Base-by-base conservation (phyloP, 2,113 vertebrate species). In the Saguinus imperator region DNA sequence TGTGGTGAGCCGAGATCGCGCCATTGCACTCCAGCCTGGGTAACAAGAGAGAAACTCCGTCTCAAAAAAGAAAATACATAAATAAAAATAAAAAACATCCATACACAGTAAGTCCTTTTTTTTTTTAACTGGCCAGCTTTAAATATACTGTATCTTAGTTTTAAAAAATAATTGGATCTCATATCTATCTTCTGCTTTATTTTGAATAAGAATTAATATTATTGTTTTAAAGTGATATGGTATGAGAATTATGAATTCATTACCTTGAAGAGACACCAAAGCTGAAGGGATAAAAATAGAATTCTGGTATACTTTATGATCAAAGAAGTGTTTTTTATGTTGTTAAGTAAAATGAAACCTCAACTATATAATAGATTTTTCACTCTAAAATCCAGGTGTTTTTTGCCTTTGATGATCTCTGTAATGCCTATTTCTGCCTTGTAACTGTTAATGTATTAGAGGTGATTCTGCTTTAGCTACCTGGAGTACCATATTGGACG, bases 321-420 rank as follows among this genome's bases (percentile, higher is more conserved):
- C 32, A 87, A 87, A 91, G 9, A 73, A 27, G 32, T 91, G 3
- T 16, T 55, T 87, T 90, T 91, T 52, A 85, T 76, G 81, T 37
- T 61, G 61, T 18, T 76, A 89, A 92, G 55, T 95, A 77, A 89
- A 93, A 79, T 79, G 86, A 89, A 95, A 50, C 10, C n/a, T 77
- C 12, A 85, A n/a, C 35, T 70, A 85, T 25, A 64, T 58, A 35
- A 29, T 52, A 75, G 32, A 85, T 93, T 95, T 96, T 81, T 83
- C 37, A 90, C 13, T 61, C 43, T 66, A 91, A 91, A 13, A 85
- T 13, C 8, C 72, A 73, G 35, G 9, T 89, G 21, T 66, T 85
- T 35, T 35, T 50, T 85, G 45, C 64, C 37, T 64, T 92, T 83
- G 45, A 43, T 55, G 10, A 68, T 89, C 70, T 94, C 27, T 81